Conservation (phyloP, 2,113 vertebrate genomes). For the Petaurus breviceps region DNA sequence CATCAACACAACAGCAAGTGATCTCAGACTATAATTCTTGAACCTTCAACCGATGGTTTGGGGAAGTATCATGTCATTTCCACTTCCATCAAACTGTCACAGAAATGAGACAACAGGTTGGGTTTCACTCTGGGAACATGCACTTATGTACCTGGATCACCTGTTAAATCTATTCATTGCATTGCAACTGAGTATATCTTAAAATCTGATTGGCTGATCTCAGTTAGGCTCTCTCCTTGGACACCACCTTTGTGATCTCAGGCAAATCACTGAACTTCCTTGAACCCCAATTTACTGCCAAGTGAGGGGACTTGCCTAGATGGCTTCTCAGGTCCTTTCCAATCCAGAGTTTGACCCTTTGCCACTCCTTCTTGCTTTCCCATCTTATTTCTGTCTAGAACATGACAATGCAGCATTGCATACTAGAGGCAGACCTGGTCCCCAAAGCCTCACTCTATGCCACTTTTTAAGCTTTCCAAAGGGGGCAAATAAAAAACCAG, state of each 20-base stretch:
- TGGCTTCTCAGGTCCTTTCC: neutral
- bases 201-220: neutral
- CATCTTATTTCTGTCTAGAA: conserved; percentile 25
- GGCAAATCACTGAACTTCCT: neutral
- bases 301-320: neutral
- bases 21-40: neutral
- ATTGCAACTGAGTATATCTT: neutral
- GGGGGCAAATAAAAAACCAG: conserved; percentile 15
- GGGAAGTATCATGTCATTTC: neutral
- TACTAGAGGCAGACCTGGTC: neutral
- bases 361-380: neutral
- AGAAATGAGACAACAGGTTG: neutral
- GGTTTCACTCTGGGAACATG: neutral
- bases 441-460: neutral
- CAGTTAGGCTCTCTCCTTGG: neutral
- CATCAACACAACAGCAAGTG: neutral
- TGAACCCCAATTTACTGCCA: neutral
- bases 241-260: neutral
- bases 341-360: neutral
- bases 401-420: neutral
- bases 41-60: neutral
- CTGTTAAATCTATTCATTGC: neutral
- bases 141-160: neutral
- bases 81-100: neutral
- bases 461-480: neutral